Evolutionary conservation across 2,113 vertebrate genomes (phyloP).

Genomic region (Corydoras maculifer): DNA sequence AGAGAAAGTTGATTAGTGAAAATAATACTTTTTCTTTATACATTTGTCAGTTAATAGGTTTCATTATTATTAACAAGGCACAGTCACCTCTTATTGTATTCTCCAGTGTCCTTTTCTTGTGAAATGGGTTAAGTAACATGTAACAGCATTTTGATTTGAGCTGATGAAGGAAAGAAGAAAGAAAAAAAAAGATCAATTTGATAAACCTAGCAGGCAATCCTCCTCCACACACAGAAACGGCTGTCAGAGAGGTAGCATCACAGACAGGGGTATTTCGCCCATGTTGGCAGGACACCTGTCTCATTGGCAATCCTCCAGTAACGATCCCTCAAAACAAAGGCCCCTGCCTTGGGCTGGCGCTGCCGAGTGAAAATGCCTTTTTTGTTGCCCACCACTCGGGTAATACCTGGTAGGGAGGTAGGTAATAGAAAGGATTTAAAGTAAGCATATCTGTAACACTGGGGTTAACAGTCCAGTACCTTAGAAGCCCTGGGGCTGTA

Average conservation of each 20-base stretch:
- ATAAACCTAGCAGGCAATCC: too few species aligned
- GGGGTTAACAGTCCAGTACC: neutral
- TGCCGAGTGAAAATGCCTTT: slow-evolving; percentile 93
- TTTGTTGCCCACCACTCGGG: slow-evolving; percentile 81
- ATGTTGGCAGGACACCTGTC: slow-evolving; percentile 61
- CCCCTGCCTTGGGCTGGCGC: slow-evolving; percentile 84
- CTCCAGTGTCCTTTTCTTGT: too few species aligned
- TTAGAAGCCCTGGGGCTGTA: neutral
- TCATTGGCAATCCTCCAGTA: slow-evolving; percentile 92
- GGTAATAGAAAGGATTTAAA: slow-evolving; percentile 6
- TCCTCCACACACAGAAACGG: neutral
- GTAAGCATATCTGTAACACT: neutral
- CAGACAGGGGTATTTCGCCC: slow-evolving; percentile 61
- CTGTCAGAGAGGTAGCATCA: slow-evolving; percentile 36
- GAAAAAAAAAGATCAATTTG: too few species aligned
- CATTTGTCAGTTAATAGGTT: too few species aligned
- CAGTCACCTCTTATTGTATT: too few species aligned
- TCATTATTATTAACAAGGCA: too few species aligned
- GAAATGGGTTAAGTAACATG: too few species aligned
- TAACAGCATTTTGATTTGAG: too few species aligned
- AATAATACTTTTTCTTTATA: too few species aligned
- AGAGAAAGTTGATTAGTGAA: too few species aligned
- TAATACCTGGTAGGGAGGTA: slow-evolving; percentile 58
- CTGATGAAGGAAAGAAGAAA: too few species aligned
- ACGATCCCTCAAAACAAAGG: slow-evolving; percentile 80